These are phyloP conservation scores for Drosophila pseudoobscura DNA, from an alignment of 1,140 invertebrate species.

Conservation along the genomic window DNA sequence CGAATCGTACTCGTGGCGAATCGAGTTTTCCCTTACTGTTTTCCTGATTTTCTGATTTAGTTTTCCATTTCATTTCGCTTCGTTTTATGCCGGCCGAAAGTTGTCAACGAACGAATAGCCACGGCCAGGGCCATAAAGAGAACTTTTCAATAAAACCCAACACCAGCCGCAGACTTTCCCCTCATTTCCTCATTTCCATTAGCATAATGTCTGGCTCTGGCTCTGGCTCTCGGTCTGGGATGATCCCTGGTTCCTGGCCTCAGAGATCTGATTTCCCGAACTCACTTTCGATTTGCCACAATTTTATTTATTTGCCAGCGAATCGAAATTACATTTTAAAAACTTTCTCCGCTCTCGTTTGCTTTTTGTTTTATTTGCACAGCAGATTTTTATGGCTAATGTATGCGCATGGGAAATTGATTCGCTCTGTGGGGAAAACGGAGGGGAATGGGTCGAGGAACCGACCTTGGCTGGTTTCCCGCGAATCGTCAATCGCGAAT, in stretches of 20 bases:
- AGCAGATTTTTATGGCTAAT: slow-evolving; percentile 73
- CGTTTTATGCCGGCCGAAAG: slow-evolving; percentile 75
- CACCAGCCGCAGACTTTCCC: slow-evolving; percentile 57
- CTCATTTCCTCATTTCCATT: slow-evolving; percentile 55
- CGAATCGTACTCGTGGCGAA: slow-evolving; percentile 35
- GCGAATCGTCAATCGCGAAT: too few species aligned
- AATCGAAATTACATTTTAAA: slow-evolving; percentile 75
- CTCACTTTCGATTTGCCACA: slow-evolving; percentile 66
- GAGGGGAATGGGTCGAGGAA: slow-evolving; percentile 1
- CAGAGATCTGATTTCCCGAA: slow-evolving; percentile 50
- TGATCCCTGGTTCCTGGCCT: slow-evolving; percentile 8
- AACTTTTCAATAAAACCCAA: slow-evolving; percentile 64
- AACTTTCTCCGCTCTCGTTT: slow-evolving; percentile 59
- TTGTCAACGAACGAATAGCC: slow-evolving; percentile 64
- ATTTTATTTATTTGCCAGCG: slow-evolving; percentile 72
- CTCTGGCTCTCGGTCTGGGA: slow-evolving; percentile 17
- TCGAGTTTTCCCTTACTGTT: slow-evolving; percentile 30
- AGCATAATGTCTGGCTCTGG: slow-evolving; percentile 67
- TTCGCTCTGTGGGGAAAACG: slow-evolving; percentile 9
- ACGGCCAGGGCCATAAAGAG: slow-evolving; percentile 32
- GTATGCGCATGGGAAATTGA: slow-evolving; percentile 73
- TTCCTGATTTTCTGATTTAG: slow-evolving; percentile 39
- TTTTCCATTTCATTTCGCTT: slow-evolving; percentile 80
- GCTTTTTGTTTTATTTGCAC: slow-evolving; percentile 40
- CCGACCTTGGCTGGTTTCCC: slow-evolving; percentile 1